Evolutionary conservation across 2,797 vertebrate genomes (phyloP).

Genomic region (Phataginus tricuspis): DNA sequence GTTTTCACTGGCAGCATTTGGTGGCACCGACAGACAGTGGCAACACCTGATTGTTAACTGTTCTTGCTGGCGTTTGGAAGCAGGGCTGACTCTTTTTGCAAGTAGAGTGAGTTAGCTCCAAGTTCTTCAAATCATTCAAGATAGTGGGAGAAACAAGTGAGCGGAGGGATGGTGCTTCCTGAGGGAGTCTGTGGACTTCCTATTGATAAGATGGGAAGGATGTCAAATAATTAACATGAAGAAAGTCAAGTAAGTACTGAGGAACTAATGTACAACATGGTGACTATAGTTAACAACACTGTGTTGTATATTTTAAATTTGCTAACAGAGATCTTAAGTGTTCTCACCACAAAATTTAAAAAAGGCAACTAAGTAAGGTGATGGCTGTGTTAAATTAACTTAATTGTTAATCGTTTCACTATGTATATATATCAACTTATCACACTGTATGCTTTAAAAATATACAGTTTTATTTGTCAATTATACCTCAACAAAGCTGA

Average conservation of each 20-base stretch:
- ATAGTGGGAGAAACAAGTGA: neutral
- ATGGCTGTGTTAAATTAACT: neutral
- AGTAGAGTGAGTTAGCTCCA: neutral
- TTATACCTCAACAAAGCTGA: neutral
- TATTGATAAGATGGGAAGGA: neutral
- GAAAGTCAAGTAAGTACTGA: neutral
- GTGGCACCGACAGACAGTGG: neutral
- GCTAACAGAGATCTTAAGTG: neutral
- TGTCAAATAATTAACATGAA: neutral
- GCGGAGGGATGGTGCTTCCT: neutral
- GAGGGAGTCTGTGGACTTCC: neutral
- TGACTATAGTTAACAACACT: neutral
- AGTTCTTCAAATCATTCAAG: neutral
- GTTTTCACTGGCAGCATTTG: neutral
- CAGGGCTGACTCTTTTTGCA: neutral
- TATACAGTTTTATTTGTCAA: neutral
- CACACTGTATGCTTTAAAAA: neutral
- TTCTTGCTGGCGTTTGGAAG: neutral
- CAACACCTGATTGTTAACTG: neutral
- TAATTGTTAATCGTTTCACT: neutral
- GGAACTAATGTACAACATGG: neutral
- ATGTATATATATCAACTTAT: neutral
- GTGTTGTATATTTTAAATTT: neutral
- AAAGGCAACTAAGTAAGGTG: neutral
- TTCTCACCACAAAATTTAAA: neutral